Percentiles rank a stretch among this genome's conserved stretches.
phyloP scores from a whole-genome alignment of 1,140 invertebrate species.

The Pogonognathellus flavescens region DNA sequence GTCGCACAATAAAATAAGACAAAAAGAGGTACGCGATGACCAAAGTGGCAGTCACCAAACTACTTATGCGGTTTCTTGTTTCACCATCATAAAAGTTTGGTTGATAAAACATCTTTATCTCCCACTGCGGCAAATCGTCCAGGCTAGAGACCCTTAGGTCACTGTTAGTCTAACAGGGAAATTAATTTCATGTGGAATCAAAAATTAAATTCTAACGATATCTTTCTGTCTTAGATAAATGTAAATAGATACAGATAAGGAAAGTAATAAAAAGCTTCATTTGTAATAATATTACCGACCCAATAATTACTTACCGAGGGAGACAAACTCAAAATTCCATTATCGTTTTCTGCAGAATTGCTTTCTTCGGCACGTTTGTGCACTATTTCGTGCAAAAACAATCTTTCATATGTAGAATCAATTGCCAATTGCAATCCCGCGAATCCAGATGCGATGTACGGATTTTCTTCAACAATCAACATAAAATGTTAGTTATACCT shows the following conservation, averaged over 20 bases:
- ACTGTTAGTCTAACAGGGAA: not conserved
- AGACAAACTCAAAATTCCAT: not conserved
- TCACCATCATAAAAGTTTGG: constrained; percentile 48
- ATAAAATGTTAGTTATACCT: no score
- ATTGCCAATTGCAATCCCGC: constrained; percentile 57
- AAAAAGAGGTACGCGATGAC: constrained; percentile 52
- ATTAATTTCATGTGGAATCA: not conserved
- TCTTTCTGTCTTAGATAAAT: no score
- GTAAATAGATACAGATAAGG: constrained; percentile 1
- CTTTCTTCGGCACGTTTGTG: no score
- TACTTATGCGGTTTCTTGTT: not conserved
- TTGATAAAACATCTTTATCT: constrained; percentile 46
- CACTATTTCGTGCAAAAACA: not conserved
- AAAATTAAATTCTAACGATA: no score
- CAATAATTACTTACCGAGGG: not conserved
- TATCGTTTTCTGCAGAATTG: not conserved
- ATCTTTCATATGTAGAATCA: constrained; percentile 1
- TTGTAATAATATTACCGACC: no score
- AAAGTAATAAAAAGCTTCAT: not conserved
- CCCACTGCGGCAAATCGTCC: not conserved
- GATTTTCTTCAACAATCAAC: constrained; percentile 27
- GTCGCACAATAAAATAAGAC: constrained; percentile 56
- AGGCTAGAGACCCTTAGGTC: not conserved
- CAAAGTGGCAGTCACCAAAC: constrained; percentile 7
- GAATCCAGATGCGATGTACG: constrained; percentile 58